A percentile compares a stretch with the other conserved stretches of the same genome.
Evolutionary conservation across 2,888 invertebrate genomes (phyloP).

Genomic region (Blastobasis adustella): DNA sequence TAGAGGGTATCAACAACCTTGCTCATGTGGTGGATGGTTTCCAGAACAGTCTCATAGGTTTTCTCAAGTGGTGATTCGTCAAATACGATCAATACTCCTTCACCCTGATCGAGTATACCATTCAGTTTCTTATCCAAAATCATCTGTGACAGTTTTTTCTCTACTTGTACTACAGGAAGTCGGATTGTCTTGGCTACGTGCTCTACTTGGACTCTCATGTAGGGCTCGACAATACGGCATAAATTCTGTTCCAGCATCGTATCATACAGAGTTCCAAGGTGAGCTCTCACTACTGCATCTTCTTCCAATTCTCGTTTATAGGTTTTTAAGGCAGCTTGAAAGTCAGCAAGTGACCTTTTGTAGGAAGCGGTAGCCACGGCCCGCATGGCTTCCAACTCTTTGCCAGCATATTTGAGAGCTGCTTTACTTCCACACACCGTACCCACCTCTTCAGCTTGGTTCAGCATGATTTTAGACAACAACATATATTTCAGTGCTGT

Average conservation of each 20-base stretch:
- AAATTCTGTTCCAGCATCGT: slow-evolving; percentile 99
- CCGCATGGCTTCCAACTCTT: slow-evolving; percentile 98
- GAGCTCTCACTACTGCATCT: slow-evolving; percentile 97
- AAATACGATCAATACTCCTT: slow-evolving; percentile 97
- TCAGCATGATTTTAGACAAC: slow-evolving; percentile 98
- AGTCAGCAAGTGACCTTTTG: slow-evolving; percentile 96
- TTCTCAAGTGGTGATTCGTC: slow-evolving; percentile 96
- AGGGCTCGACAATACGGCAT: slow-evolving; percentile 98
- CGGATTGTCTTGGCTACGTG: slow-evolving; percentile 95
- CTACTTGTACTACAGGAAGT: slow-evolving; percentile 91
- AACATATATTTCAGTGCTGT: slow-evolving; percentile 99
- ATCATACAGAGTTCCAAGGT: slow-evolving; percentile 97
- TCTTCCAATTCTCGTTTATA: slow-evolving; percentile 93
- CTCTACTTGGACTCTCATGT: slow-evolving; percentile 95
- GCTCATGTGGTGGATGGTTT: slow-evolving; percentile 99
- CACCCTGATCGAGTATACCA: slow-evolving; percentile 98
- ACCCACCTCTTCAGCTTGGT: slow-evolving; percentile 96
- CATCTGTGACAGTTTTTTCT: slow-evolving; percentile 99
- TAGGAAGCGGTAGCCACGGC: slow-evolving; percentile 97
- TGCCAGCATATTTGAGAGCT: slow-evolving; percentile 96
- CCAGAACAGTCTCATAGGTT: slow-evolving; percentile 97
- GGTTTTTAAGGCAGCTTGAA: slow-evolving; percentile 90
- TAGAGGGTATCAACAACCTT: slow-evolving; percentile 99
- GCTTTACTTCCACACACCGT: slow-evolving; percentile 97
- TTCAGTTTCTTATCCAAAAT: slow-evolving; percentile 98